A percentile compares a stretch with the other conserved stretches of the same genome.
Conservation (phyloP, 2,113 vertebrate genomes). For the Pseudonaja textilis region DNA sequence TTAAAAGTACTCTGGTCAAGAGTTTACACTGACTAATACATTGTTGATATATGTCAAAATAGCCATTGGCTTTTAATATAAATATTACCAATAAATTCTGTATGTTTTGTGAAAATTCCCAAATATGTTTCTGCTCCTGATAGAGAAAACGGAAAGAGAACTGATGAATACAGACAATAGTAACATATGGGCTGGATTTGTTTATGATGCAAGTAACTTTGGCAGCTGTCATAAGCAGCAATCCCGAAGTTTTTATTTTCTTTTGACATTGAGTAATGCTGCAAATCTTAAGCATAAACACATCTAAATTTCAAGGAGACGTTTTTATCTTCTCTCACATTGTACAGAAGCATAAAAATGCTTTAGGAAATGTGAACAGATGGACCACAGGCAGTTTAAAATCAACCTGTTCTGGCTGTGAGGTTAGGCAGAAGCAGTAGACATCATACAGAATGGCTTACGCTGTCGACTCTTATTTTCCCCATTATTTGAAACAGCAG, state of each 20-base stretch:
- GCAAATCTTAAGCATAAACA: slow-evolving; percentile 24
- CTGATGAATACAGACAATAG: slow-evolving; percentile 8
- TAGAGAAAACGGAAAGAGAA: slow-evolving; percentile 10
- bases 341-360: not conserved
- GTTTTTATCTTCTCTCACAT: slow-evolving; percentile 13
- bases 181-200: not conserved
- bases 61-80: not conserved
- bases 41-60: not conserved
- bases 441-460: not conserved
- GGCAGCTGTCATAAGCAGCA: not conserved
- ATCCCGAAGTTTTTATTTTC: not conserved
- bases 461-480: not conserved
- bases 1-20: not conserved
- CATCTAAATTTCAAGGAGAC: not conserved
- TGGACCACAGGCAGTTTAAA: slow-evolving; percentile 14
- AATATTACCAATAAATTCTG: not conserved
- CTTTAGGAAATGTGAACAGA: slow-evolving; percentile 25
- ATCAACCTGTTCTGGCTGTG: not conserved
- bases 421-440: not conserved
- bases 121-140: not conserved
- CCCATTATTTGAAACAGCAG: not conserved
- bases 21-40: not conserved
- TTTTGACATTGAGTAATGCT: not conserved
- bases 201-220: not conserved
- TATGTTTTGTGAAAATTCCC: not conserved